Evolutionary conservation across 2,888 invertebrate species (phyloP).

Genomic region (Tiliacea citrago): DNA sequence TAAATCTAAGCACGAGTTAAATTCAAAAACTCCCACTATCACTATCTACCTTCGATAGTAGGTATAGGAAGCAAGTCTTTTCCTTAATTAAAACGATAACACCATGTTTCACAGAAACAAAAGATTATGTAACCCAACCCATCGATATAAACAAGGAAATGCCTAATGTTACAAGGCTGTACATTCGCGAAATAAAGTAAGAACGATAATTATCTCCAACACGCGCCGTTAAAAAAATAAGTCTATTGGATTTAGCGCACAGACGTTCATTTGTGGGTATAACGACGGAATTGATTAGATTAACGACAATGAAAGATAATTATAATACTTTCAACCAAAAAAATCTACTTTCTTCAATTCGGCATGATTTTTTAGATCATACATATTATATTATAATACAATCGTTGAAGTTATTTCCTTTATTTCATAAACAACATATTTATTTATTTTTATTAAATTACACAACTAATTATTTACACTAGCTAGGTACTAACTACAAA

Average conservation of each 20-base stretch:
- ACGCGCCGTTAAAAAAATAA: conserved; percentile 47
- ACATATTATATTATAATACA: background rate
- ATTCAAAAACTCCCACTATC: background rate
- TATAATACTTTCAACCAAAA: conserved; percentile 45
- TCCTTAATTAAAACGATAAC: conserved; percentile 44
- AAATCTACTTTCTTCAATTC: conserved; percentile 27
- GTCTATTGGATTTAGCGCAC: conserved; percentile 39
- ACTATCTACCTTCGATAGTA: conserved; percentile 22
- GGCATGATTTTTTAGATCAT: background rate
- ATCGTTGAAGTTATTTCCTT: background rate
- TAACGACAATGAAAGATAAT: conserved; percentile 70
- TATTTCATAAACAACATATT: too few relatives aligned
- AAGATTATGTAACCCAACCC: conserved; percentile 57
- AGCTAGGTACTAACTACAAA: too few relatives aligned
- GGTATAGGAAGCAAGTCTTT: conserved; percentile 32
- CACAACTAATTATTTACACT: too few relatives aligned
- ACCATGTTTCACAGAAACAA: conserved; percentile 40
- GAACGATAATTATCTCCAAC: conserved; percentile 46
- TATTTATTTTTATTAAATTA: too few relatives aligned
- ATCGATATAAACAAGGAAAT: conserved; percentile 60
- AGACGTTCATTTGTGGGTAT: conserved; percentile 62
- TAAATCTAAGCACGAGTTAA: background rate
- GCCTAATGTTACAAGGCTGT: conserved; percentile 58
- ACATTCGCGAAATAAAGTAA: conserved; percentile 39
- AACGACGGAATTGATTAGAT: conserved; percentile 75